Conservation (phyloP, 2,797 vertebrate genomes). For the Myotis planiceps region DNA sequence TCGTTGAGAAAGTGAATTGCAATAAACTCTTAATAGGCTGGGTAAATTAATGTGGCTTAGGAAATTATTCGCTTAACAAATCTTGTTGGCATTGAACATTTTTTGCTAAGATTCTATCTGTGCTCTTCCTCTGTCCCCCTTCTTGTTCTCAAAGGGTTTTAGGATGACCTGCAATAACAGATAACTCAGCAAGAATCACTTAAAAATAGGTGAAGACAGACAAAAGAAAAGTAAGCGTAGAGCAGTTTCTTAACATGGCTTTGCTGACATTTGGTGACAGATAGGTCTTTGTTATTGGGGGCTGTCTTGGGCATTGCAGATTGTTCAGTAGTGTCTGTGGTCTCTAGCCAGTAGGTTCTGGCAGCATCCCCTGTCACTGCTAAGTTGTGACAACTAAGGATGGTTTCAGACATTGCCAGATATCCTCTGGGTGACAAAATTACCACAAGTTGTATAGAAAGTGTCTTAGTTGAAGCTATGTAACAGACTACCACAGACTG, state of each 20-base stretch:
- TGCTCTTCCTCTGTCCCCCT: neutral
- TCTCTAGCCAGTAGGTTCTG: neutral
- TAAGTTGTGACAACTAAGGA: neutral
- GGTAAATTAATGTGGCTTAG: neutral
- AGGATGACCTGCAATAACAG: neutral
- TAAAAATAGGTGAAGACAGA: neutral
- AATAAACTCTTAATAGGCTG: slow-evolving; percentile 22
- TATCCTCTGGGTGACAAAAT: neutral
- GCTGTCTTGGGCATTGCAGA: neutral
- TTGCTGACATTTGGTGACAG: neutral
- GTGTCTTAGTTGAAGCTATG: neutral
- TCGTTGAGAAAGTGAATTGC: slow-evolving; percentile 41
- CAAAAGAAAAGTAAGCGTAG: neutral
- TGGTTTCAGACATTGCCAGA: neutral
- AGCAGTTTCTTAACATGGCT: neutral
- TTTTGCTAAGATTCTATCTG: neutral
- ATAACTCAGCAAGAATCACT: neutral
- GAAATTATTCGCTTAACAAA: slow-evolving; percentile 12
- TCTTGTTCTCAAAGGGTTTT: slow-evolving; percentile 5
- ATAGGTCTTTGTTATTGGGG: neutral
- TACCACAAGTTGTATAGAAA: neutral
- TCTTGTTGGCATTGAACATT: neutral
- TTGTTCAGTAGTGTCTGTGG: neutral
- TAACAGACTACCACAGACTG: neutral
- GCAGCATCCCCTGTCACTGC: neutral